phyloP scores from a whole-genome alignment of 2,888 invertebrate genomes.

The Tyria jacobaeae region DNA sequence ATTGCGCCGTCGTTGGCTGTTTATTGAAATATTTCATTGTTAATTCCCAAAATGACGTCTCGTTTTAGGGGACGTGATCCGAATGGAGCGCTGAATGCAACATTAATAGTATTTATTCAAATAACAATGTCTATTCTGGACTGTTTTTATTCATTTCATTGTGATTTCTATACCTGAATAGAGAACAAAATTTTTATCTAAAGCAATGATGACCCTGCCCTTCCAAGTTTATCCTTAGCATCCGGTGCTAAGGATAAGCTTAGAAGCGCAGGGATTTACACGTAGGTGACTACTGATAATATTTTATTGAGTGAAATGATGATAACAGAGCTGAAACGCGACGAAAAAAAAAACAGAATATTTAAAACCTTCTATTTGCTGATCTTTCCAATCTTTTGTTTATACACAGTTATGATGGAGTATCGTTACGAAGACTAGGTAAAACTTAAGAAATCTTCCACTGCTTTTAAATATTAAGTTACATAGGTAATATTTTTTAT shows the following conservation, averaged over 20 bases:
- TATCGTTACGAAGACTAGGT: conserved; percentile 74
- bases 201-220: conserved; percentile 59
- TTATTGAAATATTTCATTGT: conserved; percentile 86
- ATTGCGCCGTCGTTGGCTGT: conserved; percentile 72
- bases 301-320: conserved; percentile 71
- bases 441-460: conserved; percentile 70
- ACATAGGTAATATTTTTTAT: conserved; percentile 68
- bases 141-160: conserved; percentile 54
- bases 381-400: conserved; percentile 1
- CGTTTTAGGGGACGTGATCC: conserved; percentile 69
- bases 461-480: conserved; percentile 70
- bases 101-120: conserved; percentile 82
- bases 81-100: conserved; percentile 71
- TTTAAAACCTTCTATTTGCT: not conserved
- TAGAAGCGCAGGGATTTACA: conserved; percentile 68
- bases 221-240: too few species aligned
- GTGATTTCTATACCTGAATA: conserved; percentile 55
- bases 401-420: conserved; percentile 53
- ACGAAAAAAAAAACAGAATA: conserved; percentile 37
- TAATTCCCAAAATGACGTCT: conserved; percentile 78
- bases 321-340: conserved; percentile 67
- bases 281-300: conserved; percentile 71
- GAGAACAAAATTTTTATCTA: conserved; percentile 60
- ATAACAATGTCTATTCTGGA: conserved; percentile 72
- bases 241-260: conserved; percentile 76